Evolutionary conservation across 2,797 vertebrate genomes (phyloP).

Genomic region (Tokudaia tokunoshimensis): DNA sequence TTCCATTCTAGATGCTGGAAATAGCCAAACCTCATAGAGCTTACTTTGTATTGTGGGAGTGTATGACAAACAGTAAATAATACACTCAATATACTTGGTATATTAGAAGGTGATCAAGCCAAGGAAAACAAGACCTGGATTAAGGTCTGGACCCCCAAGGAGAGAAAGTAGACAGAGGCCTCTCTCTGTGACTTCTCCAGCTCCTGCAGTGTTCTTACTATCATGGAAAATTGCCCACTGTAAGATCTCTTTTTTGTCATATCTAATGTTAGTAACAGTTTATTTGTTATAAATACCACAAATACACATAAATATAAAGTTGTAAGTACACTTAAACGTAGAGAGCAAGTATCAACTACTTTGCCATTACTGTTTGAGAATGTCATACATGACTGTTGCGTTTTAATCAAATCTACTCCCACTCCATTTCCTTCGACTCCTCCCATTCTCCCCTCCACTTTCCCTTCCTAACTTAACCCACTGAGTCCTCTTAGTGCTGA

Average conservation of each 20-base stretch:
- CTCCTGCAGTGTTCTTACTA: neutral
- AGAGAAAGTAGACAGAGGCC: neutral
- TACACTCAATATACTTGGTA: neutral
- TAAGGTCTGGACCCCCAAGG: neutral
- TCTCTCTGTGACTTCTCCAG: neutral
- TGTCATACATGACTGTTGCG: neutral
- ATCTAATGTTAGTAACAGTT: neutral
- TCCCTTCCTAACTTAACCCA: neutral
- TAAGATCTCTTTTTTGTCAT: neutral
- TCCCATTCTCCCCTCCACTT: neutral
- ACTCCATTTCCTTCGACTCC: neutral
- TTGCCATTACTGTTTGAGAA: neutral
- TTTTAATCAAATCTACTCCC: neutral
- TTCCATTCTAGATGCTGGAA: neutral
- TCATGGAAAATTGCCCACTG: neutral
- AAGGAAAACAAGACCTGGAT: neutral
- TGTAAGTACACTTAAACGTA: neutral
- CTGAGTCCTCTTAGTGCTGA: neutral
- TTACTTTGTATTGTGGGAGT: neutral
- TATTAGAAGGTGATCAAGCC: neutral
- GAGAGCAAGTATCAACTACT: neutral
- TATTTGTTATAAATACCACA: neutral
- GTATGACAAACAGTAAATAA: neutral
- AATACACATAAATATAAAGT: neutral
- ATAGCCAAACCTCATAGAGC: neutral